Percentiles rank a stretch among this genome's conserved stretches.
These are phyloP conservation scores for Drosophila gaucha DNA, from an alignment of 2,888 invertebrate genomes.

Conservation along the genomic window DNA sequence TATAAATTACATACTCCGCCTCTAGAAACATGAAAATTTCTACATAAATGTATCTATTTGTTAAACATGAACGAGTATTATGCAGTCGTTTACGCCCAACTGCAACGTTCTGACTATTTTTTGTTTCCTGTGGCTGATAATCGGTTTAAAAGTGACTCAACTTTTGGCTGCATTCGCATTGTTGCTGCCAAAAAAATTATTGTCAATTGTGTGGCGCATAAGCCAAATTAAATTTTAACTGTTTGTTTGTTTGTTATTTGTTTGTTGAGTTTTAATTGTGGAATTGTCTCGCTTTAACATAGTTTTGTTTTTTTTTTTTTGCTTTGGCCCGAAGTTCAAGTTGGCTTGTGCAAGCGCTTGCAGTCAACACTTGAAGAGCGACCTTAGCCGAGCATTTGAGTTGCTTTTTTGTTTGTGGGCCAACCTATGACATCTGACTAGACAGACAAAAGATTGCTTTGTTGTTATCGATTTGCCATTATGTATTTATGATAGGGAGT, in stretches of 20 bases:
- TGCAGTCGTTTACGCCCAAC: background rate
- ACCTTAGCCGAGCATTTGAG: conserved; percentile 38
- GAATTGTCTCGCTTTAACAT: conserved; percentile 54
- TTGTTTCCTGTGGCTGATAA: conserved; percentile 43
- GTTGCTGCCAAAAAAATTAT: conserved; percentile 60
- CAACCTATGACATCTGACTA: conserved; percentile 61
- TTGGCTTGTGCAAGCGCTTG: conserved; percentile 51
- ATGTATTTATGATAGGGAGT: conserved; percentile 40
- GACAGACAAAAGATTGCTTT: conserved; percentile 49
- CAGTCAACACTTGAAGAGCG: conserved; percentile 41
- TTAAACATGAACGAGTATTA: background rate
- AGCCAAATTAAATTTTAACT: conserved; percentile 64
- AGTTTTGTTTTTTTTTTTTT: background rate
- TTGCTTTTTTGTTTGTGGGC: conserved; percentile 8
- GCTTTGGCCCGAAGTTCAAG: conserved; percentile 60
- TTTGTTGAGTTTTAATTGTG: conserved; percentile 65
- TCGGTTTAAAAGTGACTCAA: conserved; percentile 80
- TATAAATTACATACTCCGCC: too few relatives aligned
- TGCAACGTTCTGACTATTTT: background rate
- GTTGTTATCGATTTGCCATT: conserved; percentile 38
- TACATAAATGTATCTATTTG: too few relatives aligned
- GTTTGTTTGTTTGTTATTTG: conserved; percentile 37
- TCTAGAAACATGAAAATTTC: too few relatives aligned
- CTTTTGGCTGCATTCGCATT: conserved; percentile 53
- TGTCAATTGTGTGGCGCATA: conserved; percentile 72